Conservation (phyloP, 2,888 invertebrate genomes). For the Cinara cedri region DNA sequence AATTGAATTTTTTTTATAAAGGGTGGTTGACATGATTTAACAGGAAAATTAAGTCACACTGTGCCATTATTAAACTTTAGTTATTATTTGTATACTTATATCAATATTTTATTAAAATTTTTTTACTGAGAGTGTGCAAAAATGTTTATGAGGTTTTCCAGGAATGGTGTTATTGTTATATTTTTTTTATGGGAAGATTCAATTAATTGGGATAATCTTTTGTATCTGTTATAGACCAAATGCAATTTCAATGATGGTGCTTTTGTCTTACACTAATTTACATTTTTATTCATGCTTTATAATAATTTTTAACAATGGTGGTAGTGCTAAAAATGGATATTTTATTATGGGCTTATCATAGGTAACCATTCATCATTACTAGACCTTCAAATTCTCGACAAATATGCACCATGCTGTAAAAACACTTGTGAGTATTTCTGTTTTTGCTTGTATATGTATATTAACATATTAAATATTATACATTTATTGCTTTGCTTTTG, state of each 20-base stretch:
- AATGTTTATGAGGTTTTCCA: too few species aligned
- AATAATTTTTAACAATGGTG: slow-evolving; percentile 37
- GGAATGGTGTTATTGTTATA: too few species aligned
- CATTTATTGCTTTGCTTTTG: not conserved
- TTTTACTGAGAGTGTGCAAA: too few species aligned
- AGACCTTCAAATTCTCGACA: slow-evolving; percentile 36
- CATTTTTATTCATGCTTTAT: slow-evolving; percentile 1
- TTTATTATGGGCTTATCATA: slow-evolving; percentile 48
- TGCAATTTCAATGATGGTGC: not conserved
- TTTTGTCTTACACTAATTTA: slow-evolving; percentile 8
- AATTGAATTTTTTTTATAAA: too few species aligned
- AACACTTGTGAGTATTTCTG: slow-evolving; percentile 49
- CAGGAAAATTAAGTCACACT: too few species aligned
- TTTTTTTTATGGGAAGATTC: not conserved
- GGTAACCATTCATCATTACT: slow-evolving; percentile 52
- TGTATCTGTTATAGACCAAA: too few species aligned
- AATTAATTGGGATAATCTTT: not conserved
- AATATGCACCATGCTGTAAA: slow-evolving; percentile 44
- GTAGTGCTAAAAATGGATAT: slow-evolving; percentile 27
- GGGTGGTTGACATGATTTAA: too few species aligned
- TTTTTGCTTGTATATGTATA: slow-evolving; percentile 26
- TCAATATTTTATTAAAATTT: not conserved
- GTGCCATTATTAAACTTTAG: not conserved
- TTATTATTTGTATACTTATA: not conserved
- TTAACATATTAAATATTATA: not conserved